Evolutionary conservation across 1,140 invertebrate species (phyloP), one percentile per base, ranked within the genome.

Genomic region (Battus philenor): DNA sequence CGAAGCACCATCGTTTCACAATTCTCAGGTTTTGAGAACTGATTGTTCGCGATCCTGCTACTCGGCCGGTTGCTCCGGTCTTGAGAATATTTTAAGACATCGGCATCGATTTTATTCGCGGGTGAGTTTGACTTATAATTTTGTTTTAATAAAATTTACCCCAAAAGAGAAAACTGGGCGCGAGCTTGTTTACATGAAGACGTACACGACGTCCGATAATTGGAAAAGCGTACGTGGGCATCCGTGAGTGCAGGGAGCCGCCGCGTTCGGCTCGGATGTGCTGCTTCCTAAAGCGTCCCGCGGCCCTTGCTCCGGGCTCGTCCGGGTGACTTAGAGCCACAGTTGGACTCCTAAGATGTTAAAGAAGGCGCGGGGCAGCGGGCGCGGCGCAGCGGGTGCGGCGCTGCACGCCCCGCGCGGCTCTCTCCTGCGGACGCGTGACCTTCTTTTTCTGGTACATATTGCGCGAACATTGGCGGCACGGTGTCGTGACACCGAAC

Each of bases 1-100:
- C 61, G 67, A 51, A 66, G 56, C 58, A 61, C 60, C 63, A 58
- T 60, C 20, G 63, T 63, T 72, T 63, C 47, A 62, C 43, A 68
- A 60, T 68, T 63, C 47, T 50, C 55, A 47, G 61, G 61, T 58
- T 52, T 47, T 57, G 45, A 48, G 52, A 34, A 33, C 43, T 59
- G 52, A 46, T 53, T 49, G 44, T 50, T 57, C 57, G 59, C 50
- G 47, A 67, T 31, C 11, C 24, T 47, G 50, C 30, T 10, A 33
- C 48, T 47, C 46, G 41, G 47, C 41, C n/a, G 20, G 45, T 48
- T 31, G 27, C n/a, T 29, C 36, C 49, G 41, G 44, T 29, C 39
- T 17, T 30, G 49, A 30, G 15, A 17, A 13, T 38, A 13, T 39
- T 46, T 33, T 11, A 12, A 44, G 18, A 46, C 24, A 44, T 27